Evolutionary conservation across 2,113 vertebrate genomes (phyloP).

Genomic region (Trichechus manatus): DNA sequence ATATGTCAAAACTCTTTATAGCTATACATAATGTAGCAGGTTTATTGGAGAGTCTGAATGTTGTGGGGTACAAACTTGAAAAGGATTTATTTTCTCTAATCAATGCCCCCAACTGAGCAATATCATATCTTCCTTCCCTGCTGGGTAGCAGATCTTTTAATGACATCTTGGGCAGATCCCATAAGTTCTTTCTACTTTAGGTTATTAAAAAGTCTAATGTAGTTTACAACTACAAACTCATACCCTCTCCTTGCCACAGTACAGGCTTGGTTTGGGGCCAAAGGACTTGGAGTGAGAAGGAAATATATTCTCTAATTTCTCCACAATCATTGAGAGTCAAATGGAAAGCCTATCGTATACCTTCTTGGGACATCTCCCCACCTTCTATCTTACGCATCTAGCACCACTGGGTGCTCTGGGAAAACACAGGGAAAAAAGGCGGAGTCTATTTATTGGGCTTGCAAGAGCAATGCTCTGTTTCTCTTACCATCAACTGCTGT

Average conservation of each 20-base stretch:
- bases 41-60: constrained; percentile 46
- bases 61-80: constrained; percentile 1
- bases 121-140: background rate
- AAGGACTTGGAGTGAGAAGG: background rate
- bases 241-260: background rate
- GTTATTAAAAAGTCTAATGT: background rate
- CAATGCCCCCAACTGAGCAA: background rate
- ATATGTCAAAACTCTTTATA: background rate
- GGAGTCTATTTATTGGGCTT: background rate
- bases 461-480: background rate
- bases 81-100: constrained; percentile 65
- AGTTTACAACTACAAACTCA: background rate
- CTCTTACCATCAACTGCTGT: background rate
- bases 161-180: background rate
- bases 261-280: background rate
- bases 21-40: background rate
- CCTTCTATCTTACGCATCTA: background rate
- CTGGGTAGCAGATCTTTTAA: background rate
- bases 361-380: background rate
- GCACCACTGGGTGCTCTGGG: background rate
- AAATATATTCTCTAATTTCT: background rate
- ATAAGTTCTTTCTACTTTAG: constrained; percentile 5
- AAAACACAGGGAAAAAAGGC: background rate
- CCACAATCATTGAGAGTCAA: background rate
- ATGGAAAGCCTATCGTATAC: accelerated